These are phyloP conservation scores for Ceratina japonica DNA, from an alignment of 1,140 invertebrate species.

Conservation along the genomic window DNA sequence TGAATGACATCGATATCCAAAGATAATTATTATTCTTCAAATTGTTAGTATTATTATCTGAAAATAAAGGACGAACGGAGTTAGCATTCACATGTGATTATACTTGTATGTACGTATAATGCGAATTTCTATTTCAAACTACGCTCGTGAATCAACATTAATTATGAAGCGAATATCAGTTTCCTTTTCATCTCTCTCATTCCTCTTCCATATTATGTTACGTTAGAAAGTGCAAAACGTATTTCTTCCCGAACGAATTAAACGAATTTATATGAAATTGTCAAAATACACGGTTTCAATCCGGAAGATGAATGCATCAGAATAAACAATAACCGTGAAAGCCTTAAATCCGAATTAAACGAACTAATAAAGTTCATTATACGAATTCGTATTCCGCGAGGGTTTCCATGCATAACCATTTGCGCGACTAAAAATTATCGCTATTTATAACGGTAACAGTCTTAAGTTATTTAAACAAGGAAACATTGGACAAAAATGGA, in stretches of 20 bases:
- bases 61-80: not conserved
- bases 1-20: not conserved
- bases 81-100: not conserved
- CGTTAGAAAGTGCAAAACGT: not conserved
- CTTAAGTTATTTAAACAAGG: conserved; percentile 31
- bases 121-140: not conserved
- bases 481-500: not conserved
- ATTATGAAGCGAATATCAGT: not conserved
- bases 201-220: not conserved
- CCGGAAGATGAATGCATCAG: too few species aligned
- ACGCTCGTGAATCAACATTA: conserved; percentile 9
- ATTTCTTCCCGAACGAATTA: not conserved
- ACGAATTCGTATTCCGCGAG: not conserved
- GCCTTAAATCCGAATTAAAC: too few species aligned
- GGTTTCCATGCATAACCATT: conserved; percentile 19
- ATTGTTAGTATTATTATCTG: too few species aligned
- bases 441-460: conserved; percentile 9
- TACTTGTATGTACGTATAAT: not conserved
- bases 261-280: too few species aligned
- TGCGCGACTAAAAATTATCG: not conserved
- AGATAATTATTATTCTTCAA: not conserved
- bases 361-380: conserved; percentile 5
- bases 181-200: too few species aligned
- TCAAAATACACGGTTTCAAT: too few species aligned
- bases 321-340: too few species aligned